These are phyloP conservation scores for Sisyra terminalis DNA, from an alignment of 2,888 invertebrate genomes.

Conservation along the genomic window DNA sequence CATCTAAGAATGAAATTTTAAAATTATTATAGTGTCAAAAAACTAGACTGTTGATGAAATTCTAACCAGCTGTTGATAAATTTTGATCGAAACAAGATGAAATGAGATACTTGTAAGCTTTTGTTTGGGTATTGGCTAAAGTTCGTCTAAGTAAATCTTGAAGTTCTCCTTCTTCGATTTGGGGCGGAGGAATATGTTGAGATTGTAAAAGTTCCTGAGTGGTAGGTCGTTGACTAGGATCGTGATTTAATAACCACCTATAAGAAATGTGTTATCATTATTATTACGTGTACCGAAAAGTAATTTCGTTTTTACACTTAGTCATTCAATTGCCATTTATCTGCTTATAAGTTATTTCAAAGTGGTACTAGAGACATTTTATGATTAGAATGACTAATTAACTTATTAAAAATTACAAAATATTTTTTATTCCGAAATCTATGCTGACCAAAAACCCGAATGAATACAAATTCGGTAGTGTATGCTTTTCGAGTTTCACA, in stretches of 20 bases:
- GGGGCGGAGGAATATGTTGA: slow-evolving; percentile 67
- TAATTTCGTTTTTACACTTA: too few relatives aligned
- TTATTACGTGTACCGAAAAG: too few relatives aligned
- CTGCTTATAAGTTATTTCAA: too few relatives aligned
- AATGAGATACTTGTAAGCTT: slow-evolving; percentile 56
- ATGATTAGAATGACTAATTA: too few relatives aligned
- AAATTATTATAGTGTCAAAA: slow-evolving; percentile 11
- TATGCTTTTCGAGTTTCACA: too few relatives aligned
- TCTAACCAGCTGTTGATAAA: slow-evolving; percentile 17
- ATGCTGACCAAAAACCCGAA: too few relatives aligned
- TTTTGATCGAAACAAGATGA: slow-evolving; percentile 38
- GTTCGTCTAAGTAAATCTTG: slow-evolving; percentile 70
- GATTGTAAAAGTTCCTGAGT: slow-evolving; percentile 71
- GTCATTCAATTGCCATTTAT: too few relatives aligned
- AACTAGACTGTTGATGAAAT: background rate
- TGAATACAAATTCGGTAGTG: too few relatives aligned
- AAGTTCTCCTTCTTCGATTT: slow-evolving; percentile 71
- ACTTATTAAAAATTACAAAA: too few relatives aligned
- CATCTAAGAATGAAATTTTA: slow-evolving; percentile 38
- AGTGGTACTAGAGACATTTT: too few relatives aligned
- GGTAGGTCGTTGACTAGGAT: slow-evolving; percentile 67
- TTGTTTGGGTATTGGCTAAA: slow-evolving; percentile 62
- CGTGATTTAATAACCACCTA: slow-evolving; percentile 70
- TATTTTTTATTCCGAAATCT: too few relatives aligned
- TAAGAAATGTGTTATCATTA: slow-evolving; percentile 11